phyloP scores from a whole-genome alignment of 2,888 invertebrate genomes.

The Malacosoma neustria region DNA sequence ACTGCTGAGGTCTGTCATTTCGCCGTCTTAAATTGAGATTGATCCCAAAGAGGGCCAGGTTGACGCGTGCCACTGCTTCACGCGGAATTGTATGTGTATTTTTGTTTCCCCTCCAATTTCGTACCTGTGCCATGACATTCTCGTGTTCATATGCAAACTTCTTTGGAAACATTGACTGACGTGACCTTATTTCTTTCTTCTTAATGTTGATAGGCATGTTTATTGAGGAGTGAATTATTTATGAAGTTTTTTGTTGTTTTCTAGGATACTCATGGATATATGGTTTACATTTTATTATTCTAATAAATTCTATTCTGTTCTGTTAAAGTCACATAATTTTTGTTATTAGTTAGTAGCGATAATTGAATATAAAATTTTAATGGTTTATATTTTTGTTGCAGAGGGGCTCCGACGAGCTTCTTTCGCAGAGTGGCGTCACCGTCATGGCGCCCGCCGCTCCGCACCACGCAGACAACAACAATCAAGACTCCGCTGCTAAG shows the following conservation, averaged over 20 bases:
- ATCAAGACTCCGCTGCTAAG: conserved; percentile 93
- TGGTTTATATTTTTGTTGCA: too few species aligned
- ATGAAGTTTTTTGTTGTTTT: not conserved
- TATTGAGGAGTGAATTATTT: conserved; percentile 1
- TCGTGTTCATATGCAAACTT: not conserved
- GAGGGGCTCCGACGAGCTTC: conserved; percentile 98
- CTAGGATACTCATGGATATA: too few species aligned
- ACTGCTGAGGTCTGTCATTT: conserved; percentile 70
- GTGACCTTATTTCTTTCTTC: conserved; percentile 23
- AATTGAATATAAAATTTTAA: too few species aligned
- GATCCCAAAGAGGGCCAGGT: conserved; percentile 51
- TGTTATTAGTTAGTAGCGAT: too few species aligned
- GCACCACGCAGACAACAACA: conserved; percentile 93
- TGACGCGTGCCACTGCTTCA: conserved; percentile 38
- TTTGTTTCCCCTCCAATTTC: conserved; percentile 27
- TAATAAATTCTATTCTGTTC: too few species aligned
- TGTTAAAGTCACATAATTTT: too few species aligned
- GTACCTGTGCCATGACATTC: conserved; percentile 16
- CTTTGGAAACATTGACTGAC: conserved; percentile 13
- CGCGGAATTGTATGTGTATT: conserved; percentile 48
- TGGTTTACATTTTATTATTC: too few species aligned
- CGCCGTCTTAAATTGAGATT: conserved; percentile 71
- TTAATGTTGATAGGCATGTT: conserved; percentile 9
- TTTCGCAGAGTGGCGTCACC: conserved; percentile 95
- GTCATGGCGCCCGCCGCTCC: conserved; percentile 95